These are phyloP conservation scores for Otolemur crassicaudatus DNA, from an alignment of 2,797 vertebrate genomes.

Conservation along the genomic window DNA sequence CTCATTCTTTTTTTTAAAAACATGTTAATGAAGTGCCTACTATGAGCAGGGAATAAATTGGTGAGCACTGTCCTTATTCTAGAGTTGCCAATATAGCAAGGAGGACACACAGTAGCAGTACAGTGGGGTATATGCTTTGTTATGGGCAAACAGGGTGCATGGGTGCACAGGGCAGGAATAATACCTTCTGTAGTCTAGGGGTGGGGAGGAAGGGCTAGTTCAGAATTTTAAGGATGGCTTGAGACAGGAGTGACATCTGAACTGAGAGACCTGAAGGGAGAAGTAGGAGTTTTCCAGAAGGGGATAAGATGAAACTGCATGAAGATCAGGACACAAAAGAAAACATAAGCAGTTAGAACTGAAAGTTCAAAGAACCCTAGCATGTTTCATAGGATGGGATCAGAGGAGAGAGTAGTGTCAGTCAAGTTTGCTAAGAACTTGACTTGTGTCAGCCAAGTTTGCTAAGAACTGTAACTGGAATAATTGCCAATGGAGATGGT, in stretches of 20 bases:
- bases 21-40: neutral
- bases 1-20: neutral
- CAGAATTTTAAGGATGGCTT: neutral
- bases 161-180: neutral
- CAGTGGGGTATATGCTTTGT: neutral
- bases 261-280: neutral
- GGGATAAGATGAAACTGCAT: neutral
- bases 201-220: neutral
- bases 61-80: neutral
- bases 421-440: neutral
- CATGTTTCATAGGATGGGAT: neutral
- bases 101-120: neutral
- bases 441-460: neutral
- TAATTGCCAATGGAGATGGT: neutral
- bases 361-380: neutral
- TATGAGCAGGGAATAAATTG: neutral
- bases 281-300: neutral
- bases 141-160: neutral
- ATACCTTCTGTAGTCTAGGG: neutral
- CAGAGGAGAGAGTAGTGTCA: neutral
- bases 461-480: neutral
- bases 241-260: neutral
- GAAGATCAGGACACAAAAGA: neutral
- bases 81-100: neutral
- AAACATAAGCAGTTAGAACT: neutral